Percentiles rank a stretch among this genome's conserved stretches.
phyloP scores from a whole-genome alignment of 1,140 invertebrate genomes.

The Euwallacea similis region DNA sequence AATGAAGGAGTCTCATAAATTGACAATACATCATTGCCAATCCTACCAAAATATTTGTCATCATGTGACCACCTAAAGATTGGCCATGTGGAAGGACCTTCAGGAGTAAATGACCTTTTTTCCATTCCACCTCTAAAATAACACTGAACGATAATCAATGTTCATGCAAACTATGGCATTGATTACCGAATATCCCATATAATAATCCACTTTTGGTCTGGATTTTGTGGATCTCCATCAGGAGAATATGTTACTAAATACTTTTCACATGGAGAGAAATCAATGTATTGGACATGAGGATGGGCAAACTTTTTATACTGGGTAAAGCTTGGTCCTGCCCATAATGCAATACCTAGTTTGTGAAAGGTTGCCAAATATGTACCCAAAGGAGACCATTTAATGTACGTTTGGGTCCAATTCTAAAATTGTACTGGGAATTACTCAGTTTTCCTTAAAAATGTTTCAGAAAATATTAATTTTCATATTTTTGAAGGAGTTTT shows the following conservation, averaged over 20 bases:
- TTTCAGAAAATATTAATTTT: too few relatives aligned
- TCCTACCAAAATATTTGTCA: conserved; percentile 93
- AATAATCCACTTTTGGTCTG: conserved; percentile 73
- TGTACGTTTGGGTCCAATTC: conserved; percentile 94
- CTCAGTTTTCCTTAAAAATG: too few relatives aligned
- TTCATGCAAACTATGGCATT: too few relatives aligned
- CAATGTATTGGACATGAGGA: conserved; percentile 89
- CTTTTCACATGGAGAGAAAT: conserved; percentile 97
- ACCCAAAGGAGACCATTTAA: conserved; percentile 96
- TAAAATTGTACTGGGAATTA: conserved; percentile 49
- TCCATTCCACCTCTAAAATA: conserved; percentile 75
- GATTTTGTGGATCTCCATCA: conserved; percentile 63
- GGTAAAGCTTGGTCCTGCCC: conserved; percentile 92
- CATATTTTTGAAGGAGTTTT: neutral
- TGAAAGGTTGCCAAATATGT: conserved; percentile 97
- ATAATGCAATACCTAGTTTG: conserved; percentile 90
- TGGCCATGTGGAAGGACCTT: conserved; percentile 83
- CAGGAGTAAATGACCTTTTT: conserved; percentile 87
- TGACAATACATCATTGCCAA: conserved; percentile 82
- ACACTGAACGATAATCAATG: neutral
- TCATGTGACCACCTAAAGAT: conserved; percentile 97
- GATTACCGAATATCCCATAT: conserved; percentile 88
- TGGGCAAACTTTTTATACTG: conserved; percentile 93
- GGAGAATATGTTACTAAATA: conserved; percentile 93
- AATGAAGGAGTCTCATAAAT: conserved; percentile 97